phyloP scores from a whole-genome alignment of 2,888 invertebrate species.

The Lasioglossum zephyrum region DNA sequence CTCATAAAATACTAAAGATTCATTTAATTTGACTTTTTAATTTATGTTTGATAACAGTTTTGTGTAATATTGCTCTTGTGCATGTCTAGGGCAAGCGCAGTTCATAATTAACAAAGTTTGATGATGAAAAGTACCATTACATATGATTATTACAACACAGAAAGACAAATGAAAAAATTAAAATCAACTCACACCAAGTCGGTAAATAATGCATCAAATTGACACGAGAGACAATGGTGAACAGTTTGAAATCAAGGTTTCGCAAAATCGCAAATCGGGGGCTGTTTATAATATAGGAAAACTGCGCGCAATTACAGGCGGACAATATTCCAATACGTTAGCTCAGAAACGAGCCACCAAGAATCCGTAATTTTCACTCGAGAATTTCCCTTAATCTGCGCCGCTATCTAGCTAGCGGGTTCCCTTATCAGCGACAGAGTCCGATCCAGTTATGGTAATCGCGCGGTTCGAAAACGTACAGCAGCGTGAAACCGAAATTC shows the following conservation, averaged over 20 bases:
- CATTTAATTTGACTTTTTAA: background rate
- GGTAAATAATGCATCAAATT: background rate
- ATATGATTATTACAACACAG: background rate
- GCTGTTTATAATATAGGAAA: background rate
- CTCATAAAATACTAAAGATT: background rate
- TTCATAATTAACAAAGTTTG: background rate
- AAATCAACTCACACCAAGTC: no score
- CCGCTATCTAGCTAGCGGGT: conserved; percentile 40
- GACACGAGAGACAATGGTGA: background rate
- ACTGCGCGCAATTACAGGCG: background rate
- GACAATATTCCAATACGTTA: conserved; percentile 16
- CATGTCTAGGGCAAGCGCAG: background rate
- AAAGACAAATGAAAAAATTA: no score
- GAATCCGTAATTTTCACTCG: conserved; percentile 58
- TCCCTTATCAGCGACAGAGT: conserved; percentile 46
- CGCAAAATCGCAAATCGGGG: background rate
- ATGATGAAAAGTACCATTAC: background rate
- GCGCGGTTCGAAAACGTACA: conserved; percentile 23
- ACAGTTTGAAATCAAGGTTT: background rate
- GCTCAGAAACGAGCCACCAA: conserved; percentile 14
- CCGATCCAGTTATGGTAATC: conserved; percentile 56
- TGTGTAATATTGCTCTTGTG: background rate
- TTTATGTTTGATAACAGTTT: background rate
- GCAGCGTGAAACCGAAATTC: conserved; percentile 29
- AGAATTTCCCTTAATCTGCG: conserved; percentile 50